These are phyloP conservation scores for Drosophila teissieri DNA, from an alignment of 1,140 invertebrate species.

Conservation along the genomic window DNA sequence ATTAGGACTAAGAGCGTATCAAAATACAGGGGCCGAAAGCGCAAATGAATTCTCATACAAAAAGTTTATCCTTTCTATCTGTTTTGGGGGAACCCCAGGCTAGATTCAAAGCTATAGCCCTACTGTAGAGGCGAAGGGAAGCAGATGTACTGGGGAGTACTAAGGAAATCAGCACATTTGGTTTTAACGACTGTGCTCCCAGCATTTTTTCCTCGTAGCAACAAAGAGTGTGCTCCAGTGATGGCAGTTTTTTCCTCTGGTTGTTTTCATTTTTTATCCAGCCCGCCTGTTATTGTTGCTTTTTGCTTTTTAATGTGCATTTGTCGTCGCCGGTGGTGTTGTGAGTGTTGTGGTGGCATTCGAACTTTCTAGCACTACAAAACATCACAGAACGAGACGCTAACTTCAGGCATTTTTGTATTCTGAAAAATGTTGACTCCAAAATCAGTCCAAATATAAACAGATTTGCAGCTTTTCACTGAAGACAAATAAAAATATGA, in stretches of 20 bases:
- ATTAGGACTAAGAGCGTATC: conserved; percentile 73
- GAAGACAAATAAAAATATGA: conserved; percentile 1
- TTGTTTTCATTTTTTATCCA: conserved; percentile 19
- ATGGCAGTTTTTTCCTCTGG: conserved; percentile 19
- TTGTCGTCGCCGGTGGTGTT: conserved; percentile 39
- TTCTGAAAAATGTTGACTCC: conserved; percentile 2
- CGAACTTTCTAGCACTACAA: conserved; percentile 61
- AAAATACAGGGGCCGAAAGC: conserved; percentile 66
- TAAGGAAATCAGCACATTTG: conserved; percentile 81
- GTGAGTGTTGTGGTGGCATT: conserved; percentile 36
- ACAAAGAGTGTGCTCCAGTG: conserved; percentile 61
- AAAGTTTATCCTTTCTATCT: conserved; percentile 61
- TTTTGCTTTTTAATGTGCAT: conserved; percentile 81
- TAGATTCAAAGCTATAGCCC: not conserved
- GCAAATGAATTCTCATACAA: conserved; percentile 81
- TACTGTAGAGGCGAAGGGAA: conserved; percentile 37
- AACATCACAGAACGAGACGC: conserved; percentile 55
- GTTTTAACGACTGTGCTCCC: conserved; percentile 77
- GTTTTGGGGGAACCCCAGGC: conserved; percentile 25
- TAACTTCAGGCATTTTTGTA: conserved; percentile 7
- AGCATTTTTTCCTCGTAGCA: conserved; percentile 26
- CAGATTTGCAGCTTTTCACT: conserved; percentile 7
- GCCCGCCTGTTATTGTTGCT: conserved; percentile 57
- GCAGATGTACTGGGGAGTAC: conserved; percentile 36
- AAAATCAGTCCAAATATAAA: conserved; percentile 2